phyloP scores from a whole-genome alignment of 2,113 vertebrate genomes.

The Plestiodon gilberti region DNA sequence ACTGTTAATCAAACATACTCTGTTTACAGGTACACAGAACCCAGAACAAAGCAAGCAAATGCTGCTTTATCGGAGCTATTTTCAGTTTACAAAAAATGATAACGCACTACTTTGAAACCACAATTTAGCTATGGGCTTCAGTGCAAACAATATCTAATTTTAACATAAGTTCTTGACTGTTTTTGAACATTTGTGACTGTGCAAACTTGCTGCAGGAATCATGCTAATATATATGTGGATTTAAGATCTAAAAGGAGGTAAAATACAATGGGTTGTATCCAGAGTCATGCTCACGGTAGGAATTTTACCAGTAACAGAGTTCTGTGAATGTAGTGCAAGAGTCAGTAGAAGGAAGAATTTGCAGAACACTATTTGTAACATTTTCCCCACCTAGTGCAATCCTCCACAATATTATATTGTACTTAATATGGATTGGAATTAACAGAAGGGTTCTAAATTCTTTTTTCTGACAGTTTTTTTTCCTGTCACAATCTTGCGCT shows the following conservation, averaged over 20 bases:
- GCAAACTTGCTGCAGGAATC: background rate
- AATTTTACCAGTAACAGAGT: too few species aligned
- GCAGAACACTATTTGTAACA: too few species aligned
- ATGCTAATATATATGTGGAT: background rate
- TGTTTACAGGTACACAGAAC: background rate
- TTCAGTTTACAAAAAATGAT: background rate
- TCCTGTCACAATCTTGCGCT: too few species aligned
- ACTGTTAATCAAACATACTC: background rate
- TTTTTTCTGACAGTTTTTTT: too few species aligned
- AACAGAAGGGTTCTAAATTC: too few species aligned
- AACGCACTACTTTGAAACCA: background rate
- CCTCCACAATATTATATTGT: too few species aligned
- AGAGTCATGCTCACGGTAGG: background rate
- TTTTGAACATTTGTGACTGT: too few species aligned
- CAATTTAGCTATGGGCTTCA: background rate
- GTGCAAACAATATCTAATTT: background rate
- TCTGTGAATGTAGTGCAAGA: too few species aligned
- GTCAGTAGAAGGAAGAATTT: too few species aligned
- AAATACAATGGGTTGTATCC: background rate
- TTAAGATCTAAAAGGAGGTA: background rate
- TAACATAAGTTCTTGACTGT: background rate
- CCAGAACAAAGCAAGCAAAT: background rate
- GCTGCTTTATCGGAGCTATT: slow-evolving; percentile 5
- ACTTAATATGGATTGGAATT: too few species aligned
- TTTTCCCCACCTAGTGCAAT: too few species aligned